These are phyloP conservation scores for Entomobrya proxima DNA, from an alignment of 2,888 invertebrate species.

Conservation along the genomic window DNA sequence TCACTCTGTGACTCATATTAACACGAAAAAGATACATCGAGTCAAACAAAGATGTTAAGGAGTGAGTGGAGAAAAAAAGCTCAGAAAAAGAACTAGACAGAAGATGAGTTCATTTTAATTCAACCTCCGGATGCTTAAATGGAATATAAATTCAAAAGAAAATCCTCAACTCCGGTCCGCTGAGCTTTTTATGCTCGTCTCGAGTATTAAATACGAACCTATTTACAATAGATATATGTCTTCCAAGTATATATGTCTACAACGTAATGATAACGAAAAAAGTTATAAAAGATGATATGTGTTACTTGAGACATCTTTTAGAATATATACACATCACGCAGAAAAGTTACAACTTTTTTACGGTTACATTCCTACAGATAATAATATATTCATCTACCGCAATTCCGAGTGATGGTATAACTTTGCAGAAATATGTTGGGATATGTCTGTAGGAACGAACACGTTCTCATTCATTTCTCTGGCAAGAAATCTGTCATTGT, in stretches of 20 bases:
- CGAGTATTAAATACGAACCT: not conserved
- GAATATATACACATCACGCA: conserved; percentile 17
- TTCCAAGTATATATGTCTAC: not conserved
- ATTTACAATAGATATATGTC: not conserved
- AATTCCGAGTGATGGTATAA: not conserved
- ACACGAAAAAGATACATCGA: conserved; percentile 48
- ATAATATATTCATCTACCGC: conserved; percentile 50
- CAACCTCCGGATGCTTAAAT: conserved; percentile 60
- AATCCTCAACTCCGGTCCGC: conserved; percentile 57
- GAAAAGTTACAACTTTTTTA: conserved; percentile 38
- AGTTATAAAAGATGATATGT: conserved; percentile 34
- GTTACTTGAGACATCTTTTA: conserved; percentile 27
- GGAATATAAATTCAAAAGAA: conserved; percentile 63
- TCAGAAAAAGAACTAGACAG: conserved; percentile 12
- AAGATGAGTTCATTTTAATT: conserved; percentile 62
- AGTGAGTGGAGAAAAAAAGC: conserved; percentile 5
- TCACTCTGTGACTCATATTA: conserved; percentile 53
- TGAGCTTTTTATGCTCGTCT: conserved; percentile 51
- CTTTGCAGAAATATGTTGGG: not conserved
- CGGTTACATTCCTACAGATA: conserved; percentile 55
- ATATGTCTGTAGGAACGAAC: not conserved
- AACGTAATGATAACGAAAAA: conserved; percentile 1
- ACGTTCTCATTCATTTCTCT: conserved; percentile 60
- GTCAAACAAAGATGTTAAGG: conserved; percentile 29
- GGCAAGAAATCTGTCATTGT: conserved; percentile 70